A percentile compares a stretch with the other conserved stretches of the same genome.
phyloP scores from a whole-genome alignment of 2,113 vertebrate genomes.

The Osmerus eperlanus region DNA sequence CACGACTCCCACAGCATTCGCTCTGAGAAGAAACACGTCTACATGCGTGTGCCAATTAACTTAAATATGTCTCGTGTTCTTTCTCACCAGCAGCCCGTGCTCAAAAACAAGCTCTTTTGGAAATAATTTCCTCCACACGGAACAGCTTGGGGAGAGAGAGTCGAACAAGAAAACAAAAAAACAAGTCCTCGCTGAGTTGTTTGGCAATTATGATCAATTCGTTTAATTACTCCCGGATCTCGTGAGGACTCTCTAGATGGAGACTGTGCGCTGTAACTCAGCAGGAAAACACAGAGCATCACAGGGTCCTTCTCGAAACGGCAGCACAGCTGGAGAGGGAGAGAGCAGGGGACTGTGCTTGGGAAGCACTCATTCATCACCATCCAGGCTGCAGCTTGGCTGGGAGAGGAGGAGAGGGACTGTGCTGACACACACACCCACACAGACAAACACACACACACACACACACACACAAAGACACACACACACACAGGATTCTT shows the following conservation, averaged over 20 bases:
- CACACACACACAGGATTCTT: not conserved
- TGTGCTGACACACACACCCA: not conserved
- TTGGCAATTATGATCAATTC: constrained; percentile 38
- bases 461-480: not conserved
- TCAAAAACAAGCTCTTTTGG: too few species aligned
- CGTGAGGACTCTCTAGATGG: constrained; percentile 13
- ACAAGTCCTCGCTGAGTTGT: constrained; percentile 29
- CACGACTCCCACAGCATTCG: too few species aligned
- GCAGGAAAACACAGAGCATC: constrained; percentile 12
- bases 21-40: too few species aligned
- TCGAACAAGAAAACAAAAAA: constrained; percentile 15
- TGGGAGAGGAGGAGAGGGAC: not conserved
- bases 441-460: not conserved
- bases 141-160: not conserved
- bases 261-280: not conserved
- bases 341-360: constrained; percentile 3
- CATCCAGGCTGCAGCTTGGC: not conserved
- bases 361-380: constrained; percentile 12
- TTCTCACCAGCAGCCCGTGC: too few species aligned
- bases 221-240: constrained; percentile 25
- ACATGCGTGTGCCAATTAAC: too few species aligned
- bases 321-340: constrained; percentile 25
- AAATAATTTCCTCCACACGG: not conserved
- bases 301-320: constrained; percentile 1
- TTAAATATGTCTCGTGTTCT: too few species aligned